These are phyloP conservation scores for Agriopis leucophaearia DNA, from an alignment of 2,888 invertebrate species.

Conservation along the genomic window DNA sequence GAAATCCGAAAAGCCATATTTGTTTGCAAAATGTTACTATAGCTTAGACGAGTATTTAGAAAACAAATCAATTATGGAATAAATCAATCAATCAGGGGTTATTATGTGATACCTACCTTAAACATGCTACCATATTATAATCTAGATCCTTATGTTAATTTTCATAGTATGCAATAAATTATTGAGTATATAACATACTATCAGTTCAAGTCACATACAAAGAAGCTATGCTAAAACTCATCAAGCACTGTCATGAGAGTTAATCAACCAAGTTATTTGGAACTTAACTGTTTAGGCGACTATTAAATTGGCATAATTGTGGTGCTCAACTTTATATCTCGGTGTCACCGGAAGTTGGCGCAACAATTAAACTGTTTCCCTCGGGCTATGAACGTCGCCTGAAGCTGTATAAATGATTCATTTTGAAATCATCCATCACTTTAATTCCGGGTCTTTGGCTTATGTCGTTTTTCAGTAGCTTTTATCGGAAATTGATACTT, in stretches of 20 bases:
- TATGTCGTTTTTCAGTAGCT: background rate
- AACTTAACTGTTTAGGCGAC: slow-evolving; percentile 51
- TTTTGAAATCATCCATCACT: slow-evolving; percentile 39
- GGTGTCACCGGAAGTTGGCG: slow-evolving; percentile 62
- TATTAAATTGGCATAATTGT: slow-evolving; percentile 74
- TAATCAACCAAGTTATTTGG: slow-evolving; percentile 43
- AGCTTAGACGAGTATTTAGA: too few species aligned
- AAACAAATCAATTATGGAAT: too few species aligned
- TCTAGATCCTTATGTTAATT: too few species aligned
- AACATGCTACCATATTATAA: too few species aligned
- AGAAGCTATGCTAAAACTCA: slow-evolving; percentile 18
- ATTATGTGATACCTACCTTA: too few species aligned
- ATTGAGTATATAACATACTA: too few species aligned
- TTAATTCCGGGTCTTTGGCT: slow-evolving; percentile 9
- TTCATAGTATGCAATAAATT: too few species aligned
- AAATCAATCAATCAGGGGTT: too few species aligned
- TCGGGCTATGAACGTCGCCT: slow-evolving; percentile 45
- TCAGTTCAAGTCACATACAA: background rate
- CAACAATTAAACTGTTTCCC: slow-evolving; percentile 65
- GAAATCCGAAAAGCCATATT: too few species aligned
- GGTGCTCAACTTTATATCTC: slow-evolving; percentile 69
- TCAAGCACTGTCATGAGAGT: slow-evolving; percentile 39
- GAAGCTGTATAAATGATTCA: slow-evolving; percentile 40
- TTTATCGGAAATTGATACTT: too few species aligned
- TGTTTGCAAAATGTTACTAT: too few species aligned